These are phyloP conservation scores for Bostrychus sinensis DNA, from an alignment of 2,113 vertebrate genomes.

Conservation along the genomic window DNA sequence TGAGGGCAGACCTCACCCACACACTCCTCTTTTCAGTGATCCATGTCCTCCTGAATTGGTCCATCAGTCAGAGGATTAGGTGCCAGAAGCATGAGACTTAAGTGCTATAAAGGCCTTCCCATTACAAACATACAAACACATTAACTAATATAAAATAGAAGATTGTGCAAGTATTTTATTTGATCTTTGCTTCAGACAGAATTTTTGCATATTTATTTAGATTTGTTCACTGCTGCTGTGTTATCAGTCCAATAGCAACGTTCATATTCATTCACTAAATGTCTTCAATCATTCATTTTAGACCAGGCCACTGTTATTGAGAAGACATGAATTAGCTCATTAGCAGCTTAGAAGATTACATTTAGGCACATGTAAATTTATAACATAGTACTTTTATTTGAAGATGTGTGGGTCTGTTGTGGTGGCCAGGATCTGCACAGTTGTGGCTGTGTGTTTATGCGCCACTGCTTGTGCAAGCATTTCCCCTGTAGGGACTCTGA, in stretches of 20 bases:
- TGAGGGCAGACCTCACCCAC: slow-evolving; percentile 54
- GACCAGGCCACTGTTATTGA: too few relatives aligned
- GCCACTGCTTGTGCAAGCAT: slow-evolving; percentile 54
- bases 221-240: too few relatives aligned
- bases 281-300: too few relatives aligned
- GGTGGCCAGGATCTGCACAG: slow-evolving; percentile 2
- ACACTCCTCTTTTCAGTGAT: slow-evolving; percentile 56
- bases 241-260: too few relatives aligned
- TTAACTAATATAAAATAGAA: not conserved
- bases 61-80: slow-evolving; percentile 71
- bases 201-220: too few relatives aligned
- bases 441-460: slow-evolving; percentile 52
- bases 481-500: slow-evolving; percentile 68
- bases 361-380: slow-evolving; percentile 53
- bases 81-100: slow-evolving; percentile 61
- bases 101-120: slow-evolving; percentile 53
- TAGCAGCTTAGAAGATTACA: slow-evolving; percentile 57
- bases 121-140: slow-evolving; percentile 62
- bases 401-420: not conserved
- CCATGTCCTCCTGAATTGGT: slow-evolving; percentile 65
- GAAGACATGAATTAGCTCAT: slow-evolving; percentile 9
- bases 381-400: slow-evolving; percentile 35
- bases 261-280: too few relatives aligned
- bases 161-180: too few relatives aligned
- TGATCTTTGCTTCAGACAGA: too few relatives aligned